Percentiles rank a stretch among this genome's conserved stretches.
phyloP scores from a whole-genome alignment of 1,140 invertebrate species.

The Drosophila santomea region DNA sequence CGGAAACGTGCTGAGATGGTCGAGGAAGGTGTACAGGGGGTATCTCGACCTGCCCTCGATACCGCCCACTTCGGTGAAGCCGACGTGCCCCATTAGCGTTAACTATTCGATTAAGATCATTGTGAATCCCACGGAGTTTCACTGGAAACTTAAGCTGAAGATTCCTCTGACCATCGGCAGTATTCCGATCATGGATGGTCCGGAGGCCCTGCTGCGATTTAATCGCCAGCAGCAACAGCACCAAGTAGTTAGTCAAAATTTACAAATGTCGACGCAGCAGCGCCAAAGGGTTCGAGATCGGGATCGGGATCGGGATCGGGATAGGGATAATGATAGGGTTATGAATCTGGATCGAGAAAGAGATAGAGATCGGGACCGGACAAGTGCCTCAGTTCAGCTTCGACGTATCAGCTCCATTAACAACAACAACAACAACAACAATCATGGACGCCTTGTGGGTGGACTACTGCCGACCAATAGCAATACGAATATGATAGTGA shows the following conservation, averaged over 20 bases:
- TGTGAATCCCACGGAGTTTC: conserved; percentile 84
- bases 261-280: conserved; percentile 69
- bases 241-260: conserved; percentile 80
- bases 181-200: conserved; percentile 85
- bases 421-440: conserved; percentile 34
- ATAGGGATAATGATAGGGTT: not conserved
- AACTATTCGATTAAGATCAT: conserved; percentile 89
- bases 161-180: conserved; percentile 87
- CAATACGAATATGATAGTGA: conserved; percentile 54
- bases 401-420: conserved; percentile 44
- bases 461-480: conserved; percentile 69
- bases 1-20: conserved; percentile 86
- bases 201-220: conserved; percentile 60
- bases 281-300: conserved; percentile 24
- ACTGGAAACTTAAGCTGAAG: conserved; percentile 86
- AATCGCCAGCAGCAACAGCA: conserved; percentile 78
- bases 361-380: conserved; percentile 13
- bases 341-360: not conserved
- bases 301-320: not conserved
- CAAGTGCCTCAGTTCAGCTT: conserved; percentile 45
- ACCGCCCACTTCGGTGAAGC: conserved; percentile 89
- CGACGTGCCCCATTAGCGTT: conserved; percentile 89
- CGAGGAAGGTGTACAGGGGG: conserved; percentile 77
- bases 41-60: conserved; percentile 88
- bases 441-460: conserved; percentile 46